Evolutionary conservation across 2,888 invertebrate genomes (phyloP).

Genomic region (Chloromyia formosa): DNA sequence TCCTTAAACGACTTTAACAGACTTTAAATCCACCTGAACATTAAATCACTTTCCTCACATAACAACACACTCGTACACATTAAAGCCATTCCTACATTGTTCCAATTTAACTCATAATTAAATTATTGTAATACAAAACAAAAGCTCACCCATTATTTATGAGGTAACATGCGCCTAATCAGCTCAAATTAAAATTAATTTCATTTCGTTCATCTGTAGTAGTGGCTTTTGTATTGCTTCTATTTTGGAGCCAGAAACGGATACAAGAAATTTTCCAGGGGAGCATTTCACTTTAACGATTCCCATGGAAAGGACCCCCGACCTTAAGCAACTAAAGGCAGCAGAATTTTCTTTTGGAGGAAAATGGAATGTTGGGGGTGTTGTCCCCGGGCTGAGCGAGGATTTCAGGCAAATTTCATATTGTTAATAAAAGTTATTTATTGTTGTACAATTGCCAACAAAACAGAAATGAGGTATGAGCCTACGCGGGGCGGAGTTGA

Average conservation of each 20-base stretch:
- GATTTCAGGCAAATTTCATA: constrained; percentile 3
- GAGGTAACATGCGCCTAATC: constrained; percentile 29
- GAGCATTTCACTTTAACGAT: not conserved
- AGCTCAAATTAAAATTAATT: constrained; percentile 37
- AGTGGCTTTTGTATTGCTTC: too few relatives aligned
- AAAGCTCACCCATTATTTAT: constrained; percentile 25
- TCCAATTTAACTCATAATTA: constrained; percentile 17
- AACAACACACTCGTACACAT: too few relatives aligned
- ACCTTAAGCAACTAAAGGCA: not conserved
- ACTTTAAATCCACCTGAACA: too few relatives aligned
- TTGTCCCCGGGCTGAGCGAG: not conserved
- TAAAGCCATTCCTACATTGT: not conserved
- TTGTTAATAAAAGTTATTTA: constrained; percentile 29
- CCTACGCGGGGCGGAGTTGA: too few relatives aligned
- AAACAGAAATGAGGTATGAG: not conserved
- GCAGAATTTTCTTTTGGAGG: not conserved
- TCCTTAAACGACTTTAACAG: too few relatives aligned
- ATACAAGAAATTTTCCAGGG: not conserved
- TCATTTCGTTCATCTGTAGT: not conserved
- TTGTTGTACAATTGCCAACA: constrained; percentile 3
- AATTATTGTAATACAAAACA: constrained; percentile 27
- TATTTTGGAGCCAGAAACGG: too few relatives aligned
- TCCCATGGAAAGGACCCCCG: not conserved
- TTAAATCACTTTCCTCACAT: too few relatives aligned
- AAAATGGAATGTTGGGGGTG: not conserved